Evolutionary conservation across 1,140 invertebrate species (phyloP).

Genomic region (Euura lappo): DNA sequence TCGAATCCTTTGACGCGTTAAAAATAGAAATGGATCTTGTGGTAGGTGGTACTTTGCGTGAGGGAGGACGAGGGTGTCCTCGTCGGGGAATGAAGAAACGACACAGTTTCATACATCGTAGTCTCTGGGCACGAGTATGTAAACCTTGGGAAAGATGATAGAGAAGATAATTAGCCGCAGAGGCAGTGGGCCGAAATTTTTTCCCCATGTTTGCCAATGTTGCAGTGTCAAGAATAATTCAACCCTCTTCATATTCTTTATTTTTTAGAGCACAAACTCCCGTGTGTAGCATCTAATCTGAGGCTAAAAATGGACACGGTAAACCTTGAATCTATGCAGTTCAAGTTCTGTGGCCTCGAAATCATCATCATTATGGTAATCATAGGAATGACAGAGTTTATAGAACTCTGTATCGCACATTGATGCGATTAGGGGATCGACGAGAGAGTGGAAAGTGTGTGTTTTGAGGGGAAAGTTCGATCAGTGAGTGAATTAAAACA

Average conservation of each 20-base stretch:
- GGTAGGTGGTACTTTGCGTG: constrained; percentile 28
- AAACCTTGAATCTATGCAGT: no score
- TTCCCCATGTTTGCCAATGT: background rate
- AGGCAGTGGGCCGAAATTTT: background rate
- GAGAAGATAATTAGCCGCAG: constrained; percentile 28
- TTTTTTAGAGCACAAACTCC: no score
- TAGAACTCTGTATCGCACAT: no score
- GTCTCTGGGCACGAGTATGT: constrained; percentile 22
- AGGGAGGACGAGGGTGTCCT: constrained; percentile 15
- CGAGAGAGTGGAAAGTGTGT: no score
- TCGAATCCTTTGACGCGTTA: constrained; percentile 43
- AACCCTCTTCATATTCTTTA: background rate
- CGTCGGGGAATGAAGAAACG: constrained; percentile 8
- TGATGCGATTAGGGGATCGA: no score
- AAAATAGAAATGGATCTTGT: constrained; percentile 44
- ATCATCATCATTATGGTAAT: no score
- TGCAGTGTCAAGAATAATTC: constrained; percentile 17
- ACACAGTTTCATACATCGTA: background rate
- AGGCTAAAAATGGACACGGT: no score
- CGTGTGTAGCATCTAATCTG: no score
- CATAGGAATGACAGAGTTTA: no score
- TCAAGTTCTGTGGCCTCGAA: no score
- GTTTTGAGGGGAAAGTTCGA: background rate
- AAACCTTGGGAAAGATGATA: constrained; percentile 15
- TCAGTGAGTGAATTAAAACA: background rate